Evolutionary conservation across 2,888 invertebrate species (phyloP), one percentile per base, ranked within the genome.

Genomic region (Agelastica alni): DNA sequence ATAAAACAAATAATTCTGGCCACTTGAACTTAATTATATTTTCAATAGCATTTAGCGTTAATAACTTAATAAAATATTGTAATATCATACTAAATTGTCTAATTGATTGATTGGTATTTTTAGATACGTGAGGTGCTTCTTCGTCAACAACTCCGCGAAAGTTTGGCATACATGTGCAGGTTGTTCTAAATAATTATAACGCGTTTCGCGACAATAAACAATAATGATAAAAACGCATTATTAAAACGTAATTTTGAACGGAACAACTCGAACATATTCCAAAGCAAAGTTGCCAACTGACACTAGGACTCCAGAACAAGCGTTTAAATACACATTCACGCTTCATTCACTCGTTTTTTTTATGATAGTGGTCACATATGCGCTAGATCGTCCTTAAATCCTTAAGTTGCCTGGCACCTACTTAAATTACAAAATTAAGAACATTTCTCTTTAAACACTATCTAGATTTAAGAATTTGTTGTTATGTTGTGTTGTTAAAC

Each of bases 271-370:
- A 17, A 28, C 28, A 28, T 42, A 42, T 20, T 13, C 7, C 6
- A 34, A 13, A 48, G 65, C 69, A 67, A 66, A 68, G 65, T 55
- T 62, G 58, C 54, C 65, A 62, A 66, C 62, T 48, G 59, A 64
- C 67, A 67, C 58, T 62, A 69, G 72, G 76, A 73, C 65, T 70
- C 71, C 64, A 75, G 76, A 75, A 75, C 74, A 76, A 76, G 76
- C 76, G 63, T 64, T 73, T 74, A 73, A 72, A 73, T 74, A 72
- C 58, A 60, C 72, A 70, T 53, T 59, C 70, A 67, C 56, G 48
- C 65, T 57, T 43, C 61, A 59, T 61, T 65, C 59, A 53, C 47
- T 42, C 60, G 58, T 45, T 43, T 51, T 37, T 18, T 48, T 54
- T 32, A 17, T 28, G 49, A 53, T 51, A 18, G 44, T 47, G 52